Evolutionary conservation across 1,140 invertebrate genomes (phyloP).

Genomic region (Platorchestia sp.): DNA sequence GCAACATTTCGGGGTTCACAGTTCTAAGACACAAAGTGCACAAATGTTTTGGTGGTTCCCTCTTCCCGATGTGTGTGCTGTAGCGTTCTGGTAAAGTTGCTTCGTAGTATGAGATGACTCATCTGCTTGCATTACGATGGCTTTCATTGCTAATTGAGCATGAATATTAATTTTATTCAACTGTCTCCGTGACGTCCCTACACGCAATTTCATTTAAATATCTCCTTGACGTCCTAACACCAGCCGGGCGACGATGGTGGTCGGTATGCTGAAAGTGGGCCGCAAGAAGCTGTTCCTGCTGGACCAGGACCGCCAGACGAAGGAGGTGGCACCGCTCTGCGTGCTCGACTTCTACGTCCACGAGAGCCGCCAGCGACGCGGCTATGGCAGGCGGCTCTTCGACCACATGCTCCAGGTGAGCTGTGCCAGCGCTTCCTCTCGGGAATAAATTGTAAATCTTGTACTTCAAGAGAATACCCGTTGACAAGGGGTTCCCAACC

Average conservation of each 20-base stretch:
- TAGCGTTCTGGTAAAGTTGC: no score
- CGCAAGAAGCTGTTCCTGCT: slow-evolving; percentile 87
- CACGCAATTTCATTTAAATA: background rate
- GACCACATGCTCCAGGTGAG: slow-evolving; percentile 81
- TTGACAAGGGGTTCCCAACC: no score
- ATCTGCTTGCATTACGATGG: no score
- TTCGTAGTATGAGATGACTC: background rate
- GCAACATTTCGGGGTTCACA: background rate
- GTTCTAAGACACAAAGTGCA: no score
- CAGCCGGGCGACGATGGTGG: slow-evolving; percentile 66
- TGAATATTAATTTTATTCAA: background rate
- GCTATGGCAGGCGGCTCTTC: slow-evolving; percentile 83
- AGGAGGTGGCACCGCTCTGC: slow-evolving; percentile 82
- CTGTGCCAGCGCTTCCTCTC: no score
- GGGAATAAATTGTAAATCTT: no score
- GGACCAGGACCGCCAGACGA: slow-evolving; percentile 77
- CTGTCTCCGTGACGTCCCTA: background rate
- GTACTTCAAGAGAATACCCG: no score
- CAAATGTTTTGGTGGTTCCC: no score
- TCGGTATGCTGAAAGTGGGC: slow-evolving; percentile 88
- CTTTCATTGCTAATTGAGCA: no score
- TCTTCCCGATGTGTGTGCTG: no score
- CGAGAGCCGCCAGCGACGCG: slow-evolving; percentile 82
- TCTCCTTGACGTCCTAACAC: background rate
- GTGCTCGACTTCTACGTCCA: slow-evolving; percentile 91